Percentiles rank a stretch among this genome's conserved stretches.
Evolutionary conservation across 2,797 vertebrate genomes (phyloP).

Genomic region (Alauda arvensis): DNA sequence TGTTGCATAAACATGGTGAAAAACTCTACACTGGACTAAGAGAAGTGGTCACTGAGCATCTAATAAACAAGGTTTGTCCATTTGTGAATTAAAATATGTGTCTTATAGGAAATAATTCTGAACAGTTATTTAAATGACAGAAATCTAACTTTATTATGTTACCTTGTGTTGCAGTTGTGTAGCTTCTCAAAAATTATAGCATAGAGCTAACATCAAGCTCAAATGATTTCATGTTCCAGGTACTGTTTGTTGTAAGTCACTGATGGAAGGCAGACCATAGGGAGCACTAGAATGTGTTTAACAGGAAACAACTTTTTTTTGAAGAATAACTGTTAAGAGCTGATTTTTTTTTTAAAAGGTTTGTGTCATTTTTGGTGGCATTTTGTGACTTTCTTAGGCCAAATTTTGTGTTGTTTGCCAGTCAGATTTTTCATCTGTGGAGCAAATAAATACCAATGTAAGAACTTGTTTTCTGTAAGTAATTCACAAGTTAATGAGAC

Average conservation of each 20-base stretch:
- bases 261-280: neutral
- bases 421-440: neutral
- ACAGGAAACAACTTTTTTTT: neutral
- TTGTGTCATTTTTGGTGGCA: neutral
- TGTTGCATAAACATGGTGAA: constrained; percentile 97
- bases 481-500: neutral
- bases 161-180: neutral
- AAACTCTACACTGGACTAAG: constrained; percentile 96
- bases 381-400: neutral
- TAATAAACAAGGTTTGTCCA: constrained; percentile 92
- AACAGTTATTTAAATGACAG: neutral
- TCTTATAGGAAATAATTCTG: neutral
- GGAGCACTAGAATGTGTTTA: neutral
- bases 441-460: neutral
- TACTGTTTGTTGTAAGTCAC: neutral
- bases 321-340: neutral
- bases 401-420: neutral
- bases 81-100: neutral
- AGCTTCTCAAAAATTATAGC: neutral
- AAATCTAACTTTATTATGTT: neutral
- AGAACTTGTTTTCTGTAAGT: constrained; percentile 1
- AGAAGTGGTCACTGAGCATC: constrained; percentile 97
- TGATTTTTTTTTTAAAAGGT: neutral
- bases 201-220: neutral
- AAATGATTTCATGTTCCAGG: neutral